Conservation (phyloP, 2,888 invertebrate species). For the Thyatira batis region DNA sequence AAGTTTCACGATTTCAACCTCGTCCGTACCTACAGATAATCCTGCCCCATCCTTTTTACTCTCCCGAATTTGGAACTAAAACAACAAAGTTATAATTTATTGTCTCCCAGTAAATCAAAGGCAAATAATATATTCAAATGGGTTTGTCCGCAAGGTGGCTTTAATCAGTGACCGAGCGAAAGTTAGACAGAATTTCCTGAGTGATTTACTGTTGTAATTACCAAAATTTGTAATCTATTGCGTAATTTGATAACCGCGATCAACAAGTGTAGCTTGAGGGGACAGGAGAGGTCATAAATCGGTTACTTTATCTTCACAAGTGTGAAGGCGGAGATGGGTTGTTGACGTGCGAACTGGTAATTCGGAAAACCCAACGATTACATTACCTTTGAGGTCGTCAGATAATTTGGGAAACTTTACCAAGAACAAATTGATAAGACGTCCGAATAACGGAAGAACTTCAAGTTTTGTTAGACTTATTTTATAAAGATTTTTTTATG, state of each 20-base stretch:
- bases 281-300: conserved; percentile 10
- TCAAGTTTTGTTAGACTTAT: not conserved
- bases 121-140: not conserved
- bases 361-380: not conserved
- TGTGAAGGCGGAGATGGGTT: conserved; percentile 7
- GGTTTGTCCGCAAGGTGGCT: not conserved
- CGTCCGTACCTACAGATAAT: too few species aligned
- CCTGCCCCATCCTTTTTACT: not conserved
- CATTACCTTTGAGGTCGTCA: not conserved
- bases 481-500: too few species aligned
- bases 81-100: not conserved
- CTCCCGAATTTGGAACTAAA: not conserved
- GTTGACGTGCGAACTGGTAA: not conserved
- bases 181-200: conserved; percentile 1
- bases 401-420: not conserved
- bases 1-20: too few species aligned
- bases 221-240: conserved; percentile 2
- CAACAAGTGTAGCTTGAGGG: conserved; percentile 7
- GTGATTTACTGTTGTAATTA: conserved; percentile 4
- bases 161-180: not conserved
- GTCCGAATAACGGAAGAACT: not conserved
- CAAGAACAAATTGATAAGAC: not conserved
- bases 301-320: conserved; percentile 13
- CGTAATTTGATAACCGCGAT: conserved; percentile 3
- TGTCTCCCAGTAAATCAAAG: not conserved